A percentile compares a stretch with the other conserved stretches of the same genome.
Conservation (phyloP, 1,140 invertebrate genomes). For the Helicorthomorpha holstii region DNA sequence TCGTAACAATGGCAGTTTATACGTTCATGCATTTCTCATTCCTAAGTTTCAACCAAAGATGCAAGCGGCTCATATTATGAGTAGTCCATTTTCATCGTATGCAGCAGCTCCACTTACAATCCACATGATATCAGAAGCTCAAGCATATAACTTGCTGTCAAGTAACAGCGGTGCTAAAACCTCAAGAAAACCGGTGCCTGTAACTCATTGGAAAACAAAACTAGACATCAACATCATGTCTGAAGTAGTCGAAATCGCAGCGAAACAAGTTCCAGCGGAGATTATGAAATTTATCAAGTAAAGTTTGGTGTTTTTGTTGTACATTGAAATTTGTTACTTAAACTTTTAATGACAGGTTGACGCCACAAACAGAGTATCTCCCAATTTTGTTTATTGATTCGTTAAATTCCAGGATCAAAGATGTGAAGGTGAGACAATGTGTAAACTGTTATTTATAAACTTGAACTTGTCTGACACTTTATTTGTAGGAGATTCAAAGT, state of each 20-base stretch:
- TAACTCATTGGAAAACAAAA: conserved; percentile 13
- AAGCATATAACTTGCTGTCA: conserved; percentile 56
- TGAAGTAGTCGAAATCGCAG: neutral
- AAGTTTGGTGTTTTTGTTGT: conserved; percentile 8
- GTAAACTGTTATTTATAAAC: conserved; percentile 11
- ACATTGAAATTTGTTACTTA: conserved; percentile 19
- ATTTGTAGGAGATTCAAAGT: conserved; percentile 11
- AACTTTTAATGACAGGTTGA: conserved; percentile 14
- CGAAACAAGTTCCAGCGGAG: neutral
- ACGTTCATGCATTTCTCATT: conserved; percentile 32
- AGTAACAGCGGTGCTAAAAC: neutral
- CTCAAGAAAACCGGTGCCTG: neutral
- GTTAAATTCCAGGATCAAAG: conserved; percentile 51
- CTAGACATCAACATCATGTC: neutral
- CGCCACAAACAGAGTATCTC: conserved; percentile 48
- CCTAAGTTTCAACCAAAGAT: conserved; percentile 20
- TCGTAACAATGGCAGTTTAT: conserved; percentile 6
- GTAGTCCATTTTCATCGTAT: conserved; percentile 33
- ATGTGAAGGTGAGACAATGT: conserved; percentile 37
- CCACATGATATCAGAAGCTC: conserved; percentile 48
- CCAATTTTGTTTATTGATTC: conserved; percentile 69
- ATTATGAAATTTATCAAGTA: conserved; percentile 10
- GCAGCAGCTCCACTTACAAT: conserved; percentile 44
- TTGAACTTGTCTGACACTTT: neutral
- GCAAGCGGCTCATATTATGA: conserved; percentile 19